phyloP scores from a whole-genome alignment of 37 sponge, comb jelly and placozoan species.

The Cliona cf. orientalis region DNA sequence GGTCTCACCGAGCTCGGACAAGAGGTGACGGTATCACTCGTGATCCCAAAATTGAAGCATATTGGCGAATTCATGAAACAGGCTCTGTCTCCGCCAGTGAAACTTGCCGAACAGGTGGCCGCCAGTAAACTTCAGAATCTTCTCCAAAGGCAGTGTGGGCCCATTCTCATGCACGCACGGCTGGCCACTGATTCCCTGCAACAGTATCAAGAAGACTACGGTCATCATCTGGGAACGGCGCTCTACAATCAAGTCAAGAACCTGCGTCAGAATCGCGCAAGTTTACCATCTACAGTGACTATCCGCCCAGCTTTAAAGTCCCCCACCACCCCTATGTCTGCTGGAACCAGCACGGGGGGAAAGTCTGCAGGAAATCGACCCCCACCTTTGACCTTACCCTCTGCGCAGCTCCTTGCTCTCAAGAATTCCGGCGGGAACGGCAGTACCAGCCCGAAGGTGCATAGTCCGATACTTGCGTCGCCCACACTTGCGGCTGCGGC shows the following conservation, averaged over 20 bases:
- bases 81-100: conserved; percentile 21
- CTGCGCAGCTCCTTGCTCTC: conserved; percentile 30
- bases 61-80: conserved; percentile 60
- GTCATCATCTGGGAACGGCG: conserved; percentile 30
- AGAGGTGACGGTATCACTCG: conserved; percentile 56
- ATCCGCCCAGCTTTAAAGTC: conserved; percentile 7
- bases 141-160: conserved; percentile 60
- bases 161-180: conserved; percentile 34
- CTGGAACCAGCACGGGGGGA: no score
- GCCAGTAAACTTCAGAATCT: conserved; percentile 66
- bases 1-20: conserved; percentile 76
- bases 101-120: conserved; percentile 63
- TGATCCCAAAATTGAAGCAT: conserved; percentile 62
- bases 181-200: conserved; percentile 56
- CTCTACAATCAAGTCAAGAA: conserved; percentile 75
- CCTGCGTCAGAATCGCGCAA: conserved; percentile 37
- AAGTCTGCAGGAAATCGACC: conserved; percentile 8
- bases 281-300: neutral
- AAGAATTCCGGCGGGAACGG: conserved; percentile 14
- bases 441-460: neutral
- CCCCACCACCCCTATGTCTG: conserved; percentile 24
- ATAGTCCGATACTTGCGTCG: conserved; percentile 3
- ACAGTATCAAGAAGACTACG: conserved; percentile 74
- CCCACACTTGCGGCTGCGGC: conserved; percentile 59
- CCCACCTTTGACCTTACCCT: conserved; percentile 33